Evolutionary conservation across 2,888 invertebrate species (phyloP).

Genomic region (Stegophylla sp.): DNA sequence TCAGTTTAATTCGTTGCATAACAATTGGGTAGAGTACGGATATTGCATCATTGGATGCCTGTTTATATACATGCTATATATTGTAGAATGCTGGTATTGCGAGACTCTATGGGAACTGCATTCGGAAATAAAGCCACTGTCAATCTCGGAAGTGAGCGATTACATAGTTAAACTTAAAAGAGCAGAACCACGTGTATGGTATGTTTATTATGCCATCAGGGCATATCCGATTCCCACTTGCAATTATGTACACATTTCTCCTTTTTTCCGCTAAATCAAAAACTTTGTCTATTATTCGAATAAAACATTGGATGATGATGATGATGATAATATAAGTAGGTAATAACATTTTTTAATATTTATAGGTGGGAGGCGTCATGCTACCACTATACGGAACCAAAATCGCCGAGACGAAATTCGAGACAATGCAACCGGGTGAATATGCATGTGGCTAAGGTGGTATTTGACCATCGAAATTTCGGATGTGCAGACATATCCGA

Average conservation of each 20-base stretch:
- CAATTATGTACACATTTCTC: too few species aligned
- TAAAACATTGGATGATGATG: too few species aligned
- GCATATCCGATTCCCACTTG: too few species aligned
- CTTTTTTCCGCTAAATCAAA: too few species aligned
- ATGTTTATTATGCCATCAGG: too few species aligned
- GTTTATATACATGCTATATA: constrained; percentile 76
- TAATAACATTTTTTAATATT: constrained; percentile 58
- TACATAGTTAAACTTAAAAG: constrained; percentile 24
- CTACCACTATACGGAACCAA: constrained; percentile 81
- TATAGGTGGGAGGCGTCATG: constrained; percentile 81
- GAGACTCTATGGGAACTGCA: constrained; percentile 5
- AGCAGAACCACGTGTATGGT: constrained; percentile 39
- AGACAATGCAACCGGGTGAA: constrained; percentile 69
- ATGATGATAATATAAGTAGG: too few species aligned
- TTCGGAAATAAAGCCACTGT: constrained; percentile 1
- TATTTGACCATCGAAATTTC: constrained; percentile 79
- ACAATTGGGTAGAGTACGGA: constrained; percentile 8
- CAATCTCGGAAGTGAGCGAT: constrained; percentile 30
- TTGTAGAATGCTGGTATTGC: constrained; percentile 84
- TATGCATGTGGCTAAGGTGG: constrained; percentile 78
- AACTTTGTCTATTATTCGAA: background rate
- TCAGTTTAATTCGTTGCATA: constrained; percentile 2
- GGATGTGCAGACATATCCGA: constrained; percentile 79
- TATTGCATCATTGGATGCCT: constrained; percentile 14
- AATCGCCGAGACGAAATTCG: constrained; percentile 63